Evolutionary conservation across 2,888 invertebrate species (phyloP).

Genomic region (Clistopyga incitator): DNA sequence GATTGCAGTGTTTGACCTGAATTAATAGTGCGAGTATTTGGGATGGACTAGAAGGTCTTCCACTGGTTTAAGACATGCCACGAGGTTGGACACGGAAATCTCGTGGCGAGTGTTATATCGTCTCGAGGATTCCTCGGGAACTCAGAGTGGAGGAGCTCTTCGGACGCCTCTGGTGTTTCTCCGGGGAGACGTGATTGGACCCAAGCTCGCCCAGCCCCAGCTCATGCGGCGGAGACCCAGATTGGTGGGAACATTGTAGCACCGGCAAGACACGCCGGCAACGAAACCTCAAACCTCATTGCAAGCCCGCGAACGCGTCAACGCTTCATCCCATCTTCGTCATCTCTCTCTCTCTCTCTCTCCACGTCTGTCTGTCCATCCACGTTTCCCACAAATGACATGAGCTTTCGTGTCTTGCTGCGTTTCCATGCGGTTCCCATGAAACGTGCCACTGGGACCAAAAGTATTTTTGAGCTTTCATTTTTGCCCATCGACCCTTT

Average conservation of each 20-base stretch:
- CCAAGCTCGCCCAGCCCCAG: background rate
- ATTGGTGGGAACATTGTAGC: conserved; percentile 22
- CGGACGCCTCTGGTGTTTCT: conserved; percentile 8
- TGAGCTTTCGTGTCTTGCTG: background rate
- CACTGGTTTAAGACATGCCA: background rate
- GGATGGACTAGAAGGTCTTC: background rate
- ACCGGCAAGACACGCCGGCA: conserved; percentile 10
- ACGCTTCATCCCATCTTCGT: conserved; percentile 25
- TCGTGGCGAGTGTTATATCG: conserved; percentile 11
- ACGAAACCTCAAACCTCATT: conserved; percentile 35
- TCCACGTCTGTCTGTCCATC: background rate
- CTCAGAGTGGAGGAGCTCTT: conserved; percentile 4
- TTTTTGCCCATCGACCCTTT: background rate
- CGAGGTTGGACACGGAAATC: conserved; percentile 2
- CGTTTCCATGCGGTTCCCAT: background rate
- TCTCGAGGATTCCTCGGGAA: conserved; percentile 15
- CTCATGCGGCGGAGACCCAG: conserved; percentile 2
- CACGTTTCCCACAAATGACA: background rate
- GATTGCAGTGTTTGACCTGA: background rate
- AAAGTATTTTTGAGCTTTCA: background rate
- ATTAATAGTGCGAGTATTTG: background rate
- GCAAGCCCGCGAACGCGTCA: conserved; percentile 6
- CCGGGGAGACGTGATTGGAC: conserved; percentile 3
- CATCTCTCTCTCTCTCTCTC: background rate
- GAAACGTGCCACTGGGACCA: background rate